phyloP scores from a whole-genome alignment of 2,113 vertebrate genomes.

The Prinia subflava region DNA sequence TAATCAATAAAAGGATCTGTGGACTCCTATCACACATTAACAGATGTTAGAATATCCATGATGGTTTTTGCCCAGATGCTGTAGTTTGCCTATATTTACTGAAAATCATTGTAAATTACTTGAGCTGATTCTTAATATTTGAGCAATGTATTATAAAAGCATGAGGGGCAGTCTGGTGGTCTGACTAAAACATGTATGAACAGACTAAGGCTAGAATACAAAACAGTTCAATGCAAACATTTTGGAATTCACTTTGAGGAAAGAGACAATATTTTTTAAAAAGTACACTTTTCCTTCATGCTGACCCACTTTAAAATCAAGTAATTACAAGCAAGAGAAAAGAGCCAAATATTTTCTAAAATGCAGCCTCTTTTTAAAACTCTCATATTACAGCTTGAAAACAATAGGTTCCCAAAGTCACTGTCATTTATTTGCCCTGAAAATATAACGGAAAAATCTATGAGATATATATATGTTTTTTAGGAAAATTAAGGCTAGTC shows the following conservation, averaged over 20 bases:
- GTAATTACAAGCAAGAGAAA: neutral
- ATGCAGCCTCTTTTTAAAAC: neutral
- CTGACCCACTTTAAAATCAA: neutral
- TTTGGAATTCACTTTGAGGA: neutral
- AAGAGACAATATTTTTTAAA: neutral
- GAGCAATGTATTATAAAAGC: neutral
- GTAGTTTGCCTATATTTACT: neutral
- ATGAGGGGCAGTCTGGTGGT: neutral
- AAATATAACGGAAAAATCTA: neutral
- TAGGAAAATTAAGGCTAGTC: neutral
- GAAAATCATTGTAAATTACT: neutral
- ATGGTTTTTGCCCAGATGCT: neutral
- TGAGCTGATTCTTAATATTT: neutral
- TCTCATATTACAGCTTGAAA: neutral
- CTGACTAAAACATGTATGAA: neutral
- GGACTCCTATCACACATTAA: neutral
- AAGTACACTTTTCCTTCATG: neutral
- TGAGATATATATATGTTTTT: accelerated
- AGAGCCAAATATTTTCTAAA: neutral
- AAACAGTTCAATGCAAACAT: neutral
- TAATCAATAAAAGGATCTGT: neutral
- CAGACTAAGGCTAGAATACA: neutral
- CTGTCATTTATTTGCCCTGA: accelerated
- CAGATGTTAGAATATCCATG: neutral
- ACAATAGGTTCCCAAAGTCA: neutral